Percentiles rank a stretch among this genome's conserved stretches.
Evolutionary conservation across 2,888 invertebrate species (phyloP).

Genomic region (Caenorhabditis panamensis): DNA sequence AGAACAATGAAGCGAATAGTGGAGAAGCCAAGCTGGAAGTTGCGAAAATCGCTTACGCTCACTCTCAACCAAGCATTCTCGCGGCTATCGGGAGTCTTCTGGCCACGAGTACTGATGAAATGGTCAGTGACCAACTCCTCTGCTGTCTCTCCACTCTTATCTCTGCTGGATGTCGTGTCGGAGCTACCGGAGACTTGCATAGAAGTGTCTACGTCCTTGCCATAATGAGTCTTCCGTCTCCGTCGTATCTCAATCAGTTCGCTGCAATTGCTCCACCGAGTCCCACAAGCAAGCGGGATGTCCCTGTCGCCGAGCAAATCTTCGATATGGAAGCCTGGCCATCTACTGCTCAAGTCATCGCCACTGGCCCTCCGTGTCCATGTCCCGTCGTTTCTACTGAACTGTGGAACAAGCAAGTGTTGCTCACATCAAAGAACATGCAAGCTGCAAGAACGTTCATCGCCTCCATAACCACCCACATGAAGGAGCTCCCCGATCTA

Average conservation of each 20-base stretch:
- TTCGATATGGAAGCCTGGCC: constrained; percentile 64
- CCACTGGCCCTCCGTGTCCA: constrained; percentile 93
- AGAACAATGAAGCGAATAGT: constrained; percentile 36
- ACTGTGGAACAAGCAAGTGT: constrained; percentile 92
- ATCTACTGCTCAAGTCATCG: constrained; percentile 89
- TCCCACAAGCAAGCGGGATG: constrained; percentile 38
- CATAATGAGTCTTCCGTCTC: constrained; percentile 52
- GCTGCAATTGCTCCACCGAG: constrained; percentile 51
- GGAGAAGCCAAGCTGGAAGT: constrained; percentile 34
- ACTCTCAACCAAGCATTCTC: constrained; percentile 56
- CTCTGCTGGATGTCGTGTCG: constrained; percentile 87
- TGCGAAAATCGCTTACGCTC: constrained; percentile 53
- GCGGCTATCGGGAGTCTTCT: constrained; percentile 59
- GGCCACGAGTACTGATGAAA: constrained; percentile 88
- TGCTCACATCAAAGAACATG: constrained; percentile 97
- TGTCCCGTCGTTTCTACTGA: constrained; percentile 74
- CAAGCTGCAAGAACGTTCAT: constrained; percentile 95
- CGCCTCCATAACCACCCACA: constrained; percentile 55
- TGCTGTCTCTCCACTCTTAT: constrained; percentile 93
- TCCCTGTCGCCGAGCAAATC: constrained; percentile 80
- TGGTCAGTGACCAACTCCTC: constrained; percentile 91
- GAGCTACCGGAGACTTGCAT: constrained; percentile 40
- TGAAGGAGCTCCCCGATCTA: constrained; percentile 42
- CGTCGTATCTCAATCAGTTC: constrained; percentile 46
- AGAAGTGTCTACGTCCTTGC: constrained; percentile 56